Evolutionary conservation across 2,113 vertebrate species (phyloP).

Genomic region (Chroicocephalus ridibundus): DNA sequence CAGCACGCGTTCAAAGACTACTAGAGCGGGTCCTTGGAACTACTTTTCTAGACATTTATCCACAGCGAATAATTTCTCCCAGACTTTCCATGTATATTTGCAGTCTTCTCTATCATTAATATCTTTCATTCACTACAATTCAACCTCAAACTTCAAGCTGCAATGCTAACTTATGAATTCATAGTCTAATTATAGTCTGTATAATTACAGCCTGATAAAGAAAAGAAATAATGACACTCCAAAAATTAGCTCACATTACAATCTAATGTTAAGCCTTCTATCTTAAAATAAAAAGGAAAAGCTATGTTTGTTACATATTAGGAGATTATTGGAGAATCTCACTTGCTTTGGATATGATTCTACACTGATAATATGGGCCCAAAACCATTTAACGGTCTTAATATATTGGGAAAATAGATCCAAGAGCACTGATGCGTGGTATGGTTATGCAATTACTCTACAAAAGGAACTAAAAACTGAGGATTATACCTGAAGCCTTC

Average conservation of each 20-base stretch:
- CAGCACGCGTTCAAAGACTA: background rate
- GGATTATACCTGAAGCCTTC: background rate
- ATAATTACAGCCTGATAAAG: slow-evolving; percentile 29
- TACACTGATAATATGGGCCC: background rate
- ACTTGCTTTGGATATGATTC: background rate
- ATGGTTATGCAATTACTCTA: background rate
- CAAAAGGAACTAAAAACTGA: background rate
- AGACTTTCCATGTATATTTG: background rate
- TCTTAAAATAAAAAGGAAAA: background rate
- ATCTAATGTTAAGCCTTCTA: background rate
- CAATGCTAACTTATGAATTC: background rate
- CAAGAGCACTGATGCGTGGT: background rate
- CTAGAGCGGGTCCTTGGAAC: background rate
- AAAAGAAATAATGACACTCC: slow-evolving; percentile 16
- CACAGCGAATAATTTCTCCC: background rate
- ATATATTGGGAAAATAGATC: background rate
- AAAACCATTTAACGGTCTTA: background rate
- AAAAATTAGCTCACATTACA: slow-evolving; percentile 21
- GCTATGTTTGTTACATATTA: background rate
- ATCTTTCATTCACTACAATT: background rate
- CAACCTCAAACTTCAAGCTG: slow-evolving; percentile 2
- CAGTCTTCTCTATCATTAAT: background rate
- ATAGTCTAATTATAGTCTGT: slow-evolving; percentile 1
- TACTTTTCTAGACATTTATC: background rate
- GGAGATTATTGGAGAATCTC: background rate